Conservation (phyloP, 2,888 invertebrate species). For the Baronia brevicornis region DNA sequence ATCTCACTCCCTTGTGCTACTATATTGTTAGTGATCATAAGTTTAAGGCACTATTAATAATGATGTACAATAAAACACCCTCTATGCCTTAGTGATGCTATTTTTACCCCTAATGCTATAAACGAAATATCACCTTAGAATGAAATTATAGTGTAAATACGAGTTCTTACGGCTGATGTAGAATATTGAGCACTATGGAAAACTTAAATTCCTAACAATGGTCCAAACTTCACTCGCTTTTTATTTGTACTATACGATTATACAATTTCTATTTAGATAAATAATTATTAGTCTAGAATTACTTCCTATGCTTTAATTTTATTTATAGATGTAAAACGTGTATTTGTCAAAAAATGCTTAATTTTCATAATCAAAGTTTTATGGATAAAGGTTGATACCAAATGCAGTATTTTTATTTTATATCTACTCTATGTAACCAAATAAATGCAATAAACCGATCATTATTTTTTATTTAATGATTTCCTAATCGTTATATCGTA, state of each 20-base stretch:
- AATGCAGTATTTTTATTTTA: constrained; percentile 75
- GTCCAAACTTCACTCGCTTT: constrained; percentile 74
- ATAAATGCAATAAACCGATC: constrained; percentile 68
- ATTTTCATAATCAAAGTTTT: constrained; percentile 71
- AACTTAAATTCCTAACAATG: constrained; percentile 73
- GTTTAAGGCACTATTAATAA: constrained; percentile 53
- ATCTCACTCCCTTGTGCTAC: constrained; percentile 33
- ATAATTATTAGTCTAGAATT: constrained; percentile 55
- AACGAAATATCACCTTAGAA: constrained; percentile 55
- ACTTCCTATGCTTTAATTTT: constrained; percentile 68
- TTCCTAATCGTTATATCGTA: too few relatives aligned
- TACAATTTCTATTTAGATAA: constrained; percentile 71
- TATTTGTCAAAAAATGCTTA: constrained; percentile 72
- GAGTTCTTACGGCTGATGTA: constrained; percentile 61
- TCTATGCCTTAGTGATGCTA: constrained; percentile 72
- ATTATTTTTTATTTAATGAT: too few relatives aligned
- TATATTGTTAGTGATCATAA: constrained; percentile 43
- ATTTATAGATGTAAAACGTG: constrained; percentile 64
- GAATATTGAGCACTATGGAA: constrained; percentile 67
- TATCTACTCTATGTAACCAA: constrained; percentile 73
- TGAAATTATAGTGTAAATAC: constrained; percentile 59
- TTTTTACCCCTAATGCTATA: constrained; percentile 60
- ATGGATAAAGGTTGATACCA: constrained; percentile 68
- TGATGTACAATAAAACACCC: constrained; percentile 71
- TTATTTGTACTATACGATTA: constrained; percentile 72